phyloP scores from a whole-genome alignment of 2,113 vertebrate genomes.

The Dipodomys merriami region DNA sequence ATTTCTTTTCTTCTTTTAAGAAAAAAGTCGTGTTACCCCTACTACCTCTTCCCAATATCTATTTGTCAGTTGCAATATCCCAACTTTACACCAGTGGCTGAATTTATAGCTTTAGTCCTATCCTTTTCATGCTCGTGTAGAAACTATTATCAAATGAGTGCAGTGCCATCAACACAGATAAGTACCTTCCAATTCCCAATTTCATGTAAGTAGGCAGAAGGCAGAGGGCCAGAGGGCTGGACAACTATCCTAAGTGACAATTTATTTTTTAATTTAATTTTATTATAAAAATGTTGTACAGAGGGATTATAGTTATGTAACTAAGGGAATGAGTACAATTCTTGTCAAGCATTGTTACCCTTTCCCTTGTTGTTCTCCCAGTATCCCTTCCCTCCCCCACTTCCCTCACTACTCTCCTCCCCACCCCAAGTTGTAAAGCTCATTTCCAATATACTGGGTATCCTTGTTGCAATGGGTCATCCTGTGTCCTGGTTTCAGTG shows the following conservation, averaged over 20 bases:
- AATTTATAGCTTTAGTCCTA: slow-evolving; percentile 60
- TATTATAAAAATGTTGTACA: too few species aligned
- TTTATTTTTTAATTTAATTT: not conserved
- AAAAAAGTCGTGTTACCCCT: not conserved
- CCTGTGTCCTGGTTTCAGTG: too few species aligned
- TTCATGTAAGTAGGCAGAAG: slow-evolving; percentile 49
- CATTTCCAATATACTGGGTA: too few species aligned
- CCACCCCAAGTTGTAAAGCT: too few species aligned
- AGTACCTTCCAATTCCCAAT: slow-evolving; percentile 64
- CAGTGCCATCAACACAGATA: slow-evolving; percentile 62
- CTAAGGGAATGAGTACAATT: too few species aligned
- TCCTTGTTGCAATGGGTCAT: too few species aligned
- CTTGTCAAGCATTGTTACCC: too few species aligned
- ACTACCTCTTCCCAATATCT: not conserved
- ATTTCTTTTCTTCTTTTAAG: not conserved
- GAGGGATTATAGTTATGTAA: too few species aligned
- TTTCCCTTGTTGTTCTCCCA: too few species aligned
- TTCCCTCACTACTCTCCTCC: too few species aligned
- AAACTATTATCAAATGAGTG: slow-evolving; percentile 60
- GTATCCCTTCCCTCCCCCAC: too few species aligned
- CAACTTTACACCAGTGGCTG: slow-evolving; percentile 23
- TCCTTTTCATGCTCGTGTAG: not conserved
- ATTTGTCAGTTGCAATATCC: not conserved
- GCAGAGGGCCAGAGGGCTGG: not conserved
- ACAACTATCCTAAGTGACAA: not conserved